Evolutionary conservation across 2,797 vertebrate genomes (phyloP), one percentile per base, ranked within the genome.

Genomic region (Zalophus californianus): DNA sequence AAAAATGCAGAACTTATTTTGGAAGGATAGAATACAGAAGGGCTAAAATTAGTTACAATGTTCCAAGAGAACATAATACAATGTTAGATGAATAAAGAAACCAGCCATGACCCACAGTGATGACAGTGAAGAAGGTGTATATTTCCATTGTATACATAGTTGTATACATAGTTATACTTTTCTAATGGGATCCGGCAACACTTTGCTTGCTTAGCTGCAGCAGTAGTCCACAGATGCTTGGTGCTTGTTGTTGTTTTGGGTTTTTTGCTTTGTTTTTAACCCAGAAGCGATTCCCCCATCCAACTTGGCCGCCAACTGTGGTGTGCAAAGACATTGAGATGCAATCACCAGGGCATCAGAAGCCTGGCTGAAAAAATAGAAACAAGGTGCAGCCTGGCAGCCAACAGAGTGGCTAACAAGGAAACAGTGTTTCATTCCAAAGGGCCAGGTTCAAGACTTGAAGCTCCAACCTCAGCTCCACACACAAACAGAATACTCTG

Each of bases 311-410:
- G 84, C 1, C 20, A 68, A 48, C 38, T 48, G 1, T 25, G 7
- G 5, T 7, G 21, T 72, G 8, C 18, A 78, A 23, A 52, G 21
- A 89, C 4, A 13, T 2, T 13, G 21, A 7, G 3, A 21, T 18
- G 50, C 64, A 23, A n/a, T 7, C 21, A 20, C 35, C 0, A 1
- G 7, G 2, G 6, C 8, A 0, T 32, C 18, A 0, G 9, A 44
- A 68, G 38, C 20, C 14, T 68, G 41, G 27, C 13, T 60, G 29
- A 12, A 9, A 15, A 60, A 88, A 8, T 5, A 35, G 50, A 75
- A 38, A 6, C 2, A n/a, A 38, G 38, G 3, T 35, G 7, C 13
- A 44, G 4, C 6, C 0, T 21, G 32, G 27, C 8, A 44, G 15
- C 48, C 25, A 23, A 44, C 1, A 14, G 7, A 11, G 1, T 5